phyloP scores from a whole-genome alignment of 2,797 vertebrate species.

The Petrocephalus schoutedeni region DNA sequence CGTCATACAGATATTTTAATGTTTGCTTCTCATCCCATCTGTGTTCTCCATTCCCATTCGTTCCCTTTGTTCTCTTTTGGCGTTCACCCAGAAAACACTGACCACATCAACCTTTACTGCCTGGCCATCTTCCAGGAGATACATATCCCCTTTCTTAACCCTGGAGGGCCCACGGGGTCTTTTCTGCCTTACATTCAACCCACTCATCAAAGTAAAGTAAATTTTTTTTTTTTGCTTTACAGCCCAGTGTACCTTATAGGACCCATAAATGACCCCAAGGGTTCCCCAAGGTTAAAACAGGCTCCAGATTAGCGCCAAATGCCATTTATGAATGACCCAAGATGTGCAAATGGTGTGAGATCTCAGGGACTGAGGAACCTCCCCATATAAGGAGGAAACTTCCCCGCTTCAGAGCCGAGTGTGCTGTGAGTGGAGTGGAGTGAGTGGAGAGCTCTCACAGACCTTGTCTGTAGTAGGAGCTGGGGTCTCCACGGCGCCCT shows the following conservation, averaged over 20 bases:
- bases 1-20: background rate
- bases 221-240: no score
- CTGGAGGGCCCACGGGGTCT: no score
- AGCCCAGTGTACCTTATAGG: no score
- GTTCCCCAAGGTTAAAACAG: background rate
- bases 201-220: no score
- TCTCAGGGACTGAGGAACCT: background rate
- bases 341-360: background rate
- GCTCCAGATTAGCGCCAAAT: background rate
- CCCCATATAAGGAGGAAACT: background rate
- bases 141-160: background rate
- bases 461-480: slow-evolving; percentile 63
- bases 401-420: background rate
- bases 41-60: background rate
- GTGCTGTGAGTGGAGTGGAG: background rate
- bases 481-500: slow-evolving; percentile 49
- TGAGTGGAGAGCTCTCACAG: slow-evolving; percentile 24
- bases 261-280: no score
- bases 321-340: background rate
- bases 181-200: no score
- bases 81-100: background rate
- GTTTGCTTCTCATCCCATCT: background rate
- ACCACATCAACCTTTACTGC: background rate
- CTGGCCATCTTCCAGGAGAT: background rate
- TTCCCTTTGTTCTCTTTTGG: background rate